Conservation (phyloP, 2,113 vertebrate genomes). For the Hypomesus transpacificus region DNA sequence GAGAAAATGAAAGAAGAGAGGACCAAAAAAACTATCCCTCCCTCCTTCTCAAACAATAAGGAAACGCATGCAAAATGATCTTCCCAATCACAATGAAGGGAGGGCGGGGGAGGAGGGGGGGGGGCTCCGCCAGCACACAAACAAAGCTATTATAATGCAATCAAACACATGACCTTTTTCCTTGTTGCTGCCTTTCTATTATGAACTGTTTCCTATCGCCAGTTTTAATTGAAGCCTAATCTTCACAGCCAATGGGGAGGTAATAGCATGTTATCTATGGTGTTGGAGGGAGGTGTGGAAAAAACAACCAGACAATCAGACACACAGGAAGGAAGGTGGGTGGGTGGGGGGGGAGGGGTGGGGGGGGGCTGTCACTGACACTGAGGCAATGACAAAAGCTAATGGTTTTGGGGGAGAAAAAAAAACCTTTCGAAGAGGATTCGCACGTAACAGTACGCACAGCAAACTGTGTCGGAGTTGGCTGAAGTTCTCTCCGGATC, state of each 20-base stretch:
- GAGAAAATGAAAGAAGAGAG: conserved; percentile 2
- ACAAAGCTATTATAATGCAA: conserved; percentile 10
- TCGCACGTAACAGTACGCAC: too few species aligned
- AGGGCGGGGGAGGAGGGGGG: too few species aligned
- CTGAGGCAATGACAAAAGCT: too few species aligned
- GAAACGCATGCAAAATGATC: conserved; percentile 2
- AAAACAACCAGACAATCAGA: conserved; percentile 9
- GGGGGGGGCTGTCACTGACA: too few species aligned
- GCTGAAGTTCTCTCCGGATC: too few species aligned
- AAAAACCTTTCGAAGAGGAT: too few species aligned
- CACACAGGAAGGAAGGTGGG: neutral
- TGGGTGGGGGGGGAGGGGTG: too few species aligned
- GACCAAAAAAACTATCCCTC: neutral
- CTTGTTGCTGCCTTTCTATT: conserved; percentile 8
- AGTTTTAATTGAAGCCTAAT: conserved; percentile 56
- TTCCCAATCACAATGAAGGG: neutral
- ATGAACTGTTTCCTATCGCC: conserved; percentile 23
- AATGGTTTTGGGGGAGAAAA: too few species aligned
- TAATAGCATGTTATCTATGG: conserved; percentile 17
- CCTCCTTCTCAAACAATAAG: neutral
- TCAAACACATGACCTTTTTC: conserved; percentile 25
- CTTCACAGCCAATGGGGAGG: conserved; percentile 26
- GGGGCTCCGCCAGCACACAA: neutral
- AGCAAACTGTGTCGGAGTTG: too few species aligned
- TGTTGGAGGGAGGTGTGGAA: conserved; percentile 37